Evolutionary conservation across 1,140 invertebrate species (phyloP).

Genomic region (Drosophila novamexicana): DNA sequence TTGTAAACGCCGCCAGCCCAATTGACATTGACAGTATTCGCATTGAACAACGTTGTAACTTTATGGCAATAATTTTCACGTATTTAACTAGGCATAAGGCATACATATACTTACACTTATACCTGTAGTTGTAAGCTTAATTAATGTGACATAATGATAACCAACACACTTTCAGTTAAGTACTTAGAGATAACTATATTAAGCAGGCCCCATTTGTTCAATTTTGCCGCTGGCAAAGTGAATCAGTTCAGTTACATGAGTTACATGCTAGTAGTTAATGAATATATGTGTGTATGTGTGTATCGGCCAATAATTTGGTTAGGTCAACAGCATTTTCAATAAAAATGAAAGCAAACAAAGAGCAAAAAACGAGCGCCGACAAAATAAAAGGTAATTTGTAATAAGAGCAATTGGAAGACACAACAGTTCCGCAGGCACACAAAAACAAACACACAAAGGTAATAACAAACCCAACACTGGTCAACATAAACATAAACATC

Average conservation of each 20-base stretch:
- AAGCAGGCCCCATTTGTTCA: constrained; percentile 13
- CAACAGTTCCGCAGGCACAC: constrained; percentile 5
- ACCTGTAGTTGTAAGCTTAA: constrained; percentile 21
- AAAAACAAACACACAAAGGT: constrained; percentile 15
- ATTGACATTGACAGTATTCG: constrained; percentile 69
- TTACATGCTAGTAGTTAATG: constrained; percentile 35
- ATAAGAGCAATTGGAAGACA: constrained; percentile 30
- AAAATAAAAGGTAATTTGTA: constrained; percentile 58
- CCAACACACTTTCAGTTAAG: constrained; percentile 18
- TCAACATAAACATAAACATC: background rate
- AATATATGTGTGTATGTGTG: constrained; percentile 43
- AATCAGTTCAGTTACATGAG: constrained; percentile 24
- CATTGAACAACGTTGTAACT: constrained; percentile 81
- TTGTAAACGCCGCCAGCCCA: constrained; percentile 55
- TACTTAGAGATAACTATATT: constrained; percentile 14
- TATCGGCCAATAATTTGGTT: constrained; percentile 46
- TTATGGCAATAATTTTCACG: constrained; percentile 82
- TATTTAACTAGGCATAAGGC: constrained; percentile 74
- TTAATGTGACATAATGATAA: constrained; percentile 16
- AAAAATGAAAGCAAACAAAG: constrained; percentile 54
- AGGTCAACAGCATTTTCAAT: constrained; percentile 67
- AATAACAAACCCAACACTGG: background rate
- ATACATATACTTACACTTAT: constrained; percentile 12
- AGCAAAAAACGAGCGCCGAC: constrained; percentile 54
- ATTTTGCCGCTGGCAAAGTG: constrained; percentile 19